Conservation (phyloP, 2,888 invertebrate genomes). For the Diplolepis rosae region DNA sequence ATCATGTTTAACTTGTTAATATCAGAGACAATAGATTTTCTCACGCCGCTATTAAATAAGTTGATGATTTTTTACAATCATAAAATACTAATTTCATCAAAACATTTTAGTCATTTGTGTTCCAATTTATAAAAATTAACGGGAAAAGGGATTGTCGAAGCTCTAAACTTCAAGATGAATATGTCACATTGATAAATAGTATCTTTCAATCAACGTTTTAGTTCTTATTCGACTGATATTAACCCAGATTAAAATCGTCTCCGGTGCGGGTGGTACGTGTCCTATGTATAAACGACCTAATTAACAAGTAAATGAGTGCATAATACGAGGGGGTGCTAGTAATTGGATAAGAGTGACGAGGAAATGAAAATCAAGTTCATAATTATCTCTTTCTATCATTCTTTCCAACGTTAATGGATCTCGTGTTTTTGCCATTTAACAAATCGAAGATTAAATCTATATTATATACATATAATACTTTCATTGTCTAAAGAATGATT, state of each 20-base stretch:
- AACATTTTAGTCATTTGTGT: no score
- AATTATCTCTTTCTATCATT: not conserved
- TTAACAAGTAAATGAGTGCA: conserved; percentile 27
- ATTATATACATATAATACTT: not conserved
- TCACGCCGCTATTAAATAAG: no score
- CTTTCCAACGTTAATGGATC: not conserved
- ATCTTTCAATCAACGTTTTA: conserved; percentile 5
- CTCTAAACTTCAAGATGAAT: not conserved
- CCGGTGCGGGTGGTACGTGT: conserved; percentile 21
- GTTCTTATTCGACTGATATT: conserved; percentile 4
- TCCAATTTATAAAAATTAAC: no score
- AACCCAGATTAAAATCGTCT: conserved; percentile 18
- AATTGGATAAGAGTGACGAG: conserved; percentile 28
- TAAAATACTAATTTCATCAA: no score
- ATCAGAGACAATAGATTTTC: not conserved
- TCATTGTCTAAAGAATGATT: not conserved
- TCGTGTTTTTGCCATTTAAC: not conserved
- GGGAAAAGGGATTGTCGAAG: not conserved
- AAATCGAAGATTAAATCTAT: not conserved
- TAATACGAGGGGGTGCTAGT: conserved; percentile 18
- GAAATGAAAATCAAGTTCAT: conserved; percentile 20
- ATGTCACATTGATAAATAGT: not conserved
- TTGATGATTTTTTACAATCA: no score
- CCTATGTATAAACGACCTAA: conserved; percentile 27
- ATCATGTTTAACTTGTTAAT: not conserved